Conservation (phyloP, 1,140 invertebrate genomes). For the Ganaspis sp. region DNA sequence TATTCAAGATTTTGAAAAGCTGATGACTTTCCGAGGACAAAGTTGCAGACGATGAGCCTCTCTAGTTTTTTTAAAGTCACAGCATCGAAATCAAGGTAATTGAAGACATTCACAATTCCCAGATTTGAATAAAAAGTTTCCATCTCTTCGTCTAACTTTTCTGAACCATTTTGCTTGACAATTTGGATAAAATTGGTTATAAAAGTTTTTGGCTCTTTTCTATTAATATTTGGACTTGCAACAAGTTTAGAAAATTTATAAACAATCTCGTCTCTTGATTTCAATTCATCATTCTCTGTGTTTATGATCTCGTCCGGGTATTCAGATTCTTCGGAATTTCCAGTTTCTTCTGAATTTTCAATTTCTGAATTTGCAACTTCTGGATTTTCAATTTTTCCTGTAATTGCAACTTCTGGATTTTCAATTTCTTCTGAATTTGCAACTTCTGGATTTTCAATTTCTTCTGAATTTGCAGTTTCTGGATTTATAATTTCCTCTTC, state of each 20-base stretch:
- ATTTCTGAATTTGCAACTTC: conserved; percentile 63
- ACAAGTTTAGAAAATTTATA: conserved; percentile 73
- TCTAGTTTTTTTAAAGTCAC: conserved; percentile 76
- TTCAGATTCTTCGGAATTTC: too few species aligned
- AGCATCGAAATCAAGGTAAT: conserved; percentile 77
- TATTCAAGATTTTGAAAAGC: too few species aligned
- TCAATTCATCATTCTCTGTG: too few species aligned
- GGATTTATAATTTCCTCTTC: too few species aligned
- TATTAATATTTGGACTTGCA: conserved; percentile 71
- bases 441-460: conserved; percentile 63
- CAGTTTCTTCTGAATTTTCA: too few species aligned
- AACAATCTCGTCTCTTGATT: too few species aligned
- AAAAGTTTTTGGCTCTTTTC: conserved; percentile 70
- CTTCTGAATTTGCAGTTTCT: conserved; percentile 63
- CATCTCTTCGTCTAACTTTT: conserved; percentile 72
- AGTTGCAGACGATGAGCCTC: conserved; percentile 77
- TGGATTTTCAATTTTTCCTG: conserved; percentile 64
- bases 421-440: conserved; percentile 61
- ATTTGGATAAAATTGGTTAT: conserved; percentile 78
- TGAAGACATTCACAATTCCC: conserved; percentile 77
- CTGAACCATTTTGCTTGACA: conserved; percentile 69
- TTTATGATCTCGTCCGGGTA: too few species aligned
- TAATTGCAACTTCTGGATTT: conserved; percentile 63
- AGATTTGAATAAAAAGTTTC: conserved; percentile 78
- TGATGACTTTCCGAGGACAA: too few species aligned